A percentile compares a stretch with the other conserved stretches of the same genome.
phyloP scores from a whole-genome alignment of 2,113 vertebrate genomes.

The Sphaerodactylus townsendi region DNA sequence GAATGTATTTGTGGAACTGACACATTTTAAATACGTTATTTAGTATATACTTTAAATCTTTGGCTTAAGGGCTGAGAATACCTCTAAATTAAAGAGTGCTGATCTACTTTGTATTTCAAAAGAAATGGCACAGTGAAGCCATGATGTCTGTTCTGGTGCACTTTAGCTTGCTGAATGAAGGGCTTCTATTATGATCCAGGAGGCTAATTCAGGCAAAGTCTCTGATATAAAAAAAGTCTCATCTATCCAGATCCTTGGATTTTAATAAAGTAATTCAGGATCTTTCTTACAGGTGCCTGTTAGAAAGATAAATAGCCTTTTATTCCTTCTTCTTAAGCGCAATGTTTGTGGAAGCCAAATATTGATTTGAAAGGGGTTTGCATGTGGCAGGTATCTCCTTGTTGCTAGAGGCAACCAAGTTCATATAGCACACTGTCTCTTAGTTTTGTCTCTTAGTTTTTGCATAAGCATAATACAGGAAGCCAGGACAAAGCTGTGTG shows the following conservation, averaged over 20 bases:
- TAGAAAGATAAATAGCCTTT: not conserved
- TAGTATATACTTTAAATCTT: not conserved
- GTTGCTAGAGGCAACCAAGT: not conserved
- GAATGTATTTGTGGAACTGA: not conserved
- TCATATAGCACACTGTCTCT: not conserved
- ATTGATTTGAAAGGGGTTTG: not conserved
- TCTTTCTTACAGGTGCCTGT: not conserved
- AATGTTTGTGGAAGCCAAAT: fast-evolving
- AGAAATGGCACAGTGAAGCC: not conserved
- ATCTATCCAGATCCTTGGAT: not conserved
- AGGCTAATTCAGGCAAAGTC: not conserved
- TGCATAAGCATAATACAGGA: not conserved
- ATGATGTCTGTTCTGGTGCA: not conserved
- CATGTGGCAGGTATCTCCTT: conserved; percentile 2
- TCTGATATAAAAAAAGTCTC: not conserved
- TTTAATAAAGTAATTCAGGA: not conserved
- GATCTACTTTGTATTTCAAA: not conserved
- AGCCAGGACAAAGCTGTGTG: not conserved
- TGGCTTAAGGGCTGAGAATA: not conserved
- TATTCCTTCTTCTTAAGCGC: not conserved
- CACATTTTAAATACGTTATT: not conserved
- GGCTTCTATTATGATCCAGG: not conserved
- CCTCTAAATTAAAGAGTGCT: not conserved
- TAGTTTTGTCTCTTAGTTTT: not conserved
- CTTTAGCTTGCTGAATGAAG: not conserved